phyloP scores from a whole-genome alignment of 1,140 invertebrate species.

The Drosophila cardini region DNA sequence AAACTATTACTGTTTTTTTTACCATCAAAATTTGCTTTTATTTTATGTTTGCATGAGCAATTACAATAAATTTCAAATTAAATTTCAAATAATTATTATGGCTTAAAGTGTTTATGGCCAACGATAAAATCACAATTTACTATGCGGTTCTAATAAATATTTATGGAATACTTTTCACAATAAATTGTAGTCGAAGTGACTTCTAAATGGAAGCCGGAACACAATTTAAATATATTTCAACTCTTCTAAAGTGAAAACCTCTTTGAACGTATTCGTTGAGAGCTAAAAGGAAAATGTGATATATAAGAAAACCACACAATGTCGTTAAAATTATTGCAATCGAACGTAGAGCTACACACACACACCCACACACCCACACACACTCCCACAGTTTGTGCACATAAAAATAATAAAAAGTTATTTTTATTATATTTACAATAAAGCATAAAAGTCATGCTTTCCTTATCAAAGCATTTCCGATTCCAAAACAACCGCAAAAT shows the following conservation, averaged over 20 bases:
- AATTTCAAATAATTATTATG: neutral
- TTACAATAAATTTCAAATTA: neutral
- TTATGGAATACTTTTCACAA: neutral
- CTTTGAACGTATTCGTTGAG: neutral
- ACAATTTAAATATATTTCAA: neutral
- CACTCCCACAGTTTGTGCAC: neutral
- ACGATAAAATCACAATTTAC: neutral
- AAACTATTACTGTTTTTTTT: too few relatives aligned
- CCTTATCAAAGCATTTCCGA: slow-evolving; percentile 9
- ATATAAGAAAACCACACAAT: slow-evolving; percentile 4
- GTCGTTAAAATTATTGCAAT: slow-evolving; percentile 2
- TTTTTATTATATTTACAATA: slow-evolving; percentile 28
- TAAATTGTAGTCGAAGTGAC: neutral
- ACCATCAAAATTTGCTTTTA: neutral
- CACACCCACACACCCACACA: neutral
- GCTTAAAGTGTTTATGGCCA: neutral
- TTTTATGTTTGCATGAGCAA: too few relatives aligned
- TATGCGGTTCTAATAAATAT: neutral
- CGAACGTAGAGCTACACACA: slow-evolving; percentile 7
- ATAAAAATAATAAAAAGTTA: slow-evolving; percentile 42
- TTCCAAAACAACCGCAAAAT: neutral
- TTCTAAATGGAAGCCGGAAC: neutral
- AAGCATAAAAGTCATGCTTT: slow-evolving; percentile 21
- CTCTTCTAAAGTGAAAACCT: neutral
- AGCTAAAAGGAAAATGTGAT: slow-evolving; percentile 1